phyloP scores from a whole-genome alignment of 92 coral and sea anemone genomes.

The Bergia puertoricense region DNA sequence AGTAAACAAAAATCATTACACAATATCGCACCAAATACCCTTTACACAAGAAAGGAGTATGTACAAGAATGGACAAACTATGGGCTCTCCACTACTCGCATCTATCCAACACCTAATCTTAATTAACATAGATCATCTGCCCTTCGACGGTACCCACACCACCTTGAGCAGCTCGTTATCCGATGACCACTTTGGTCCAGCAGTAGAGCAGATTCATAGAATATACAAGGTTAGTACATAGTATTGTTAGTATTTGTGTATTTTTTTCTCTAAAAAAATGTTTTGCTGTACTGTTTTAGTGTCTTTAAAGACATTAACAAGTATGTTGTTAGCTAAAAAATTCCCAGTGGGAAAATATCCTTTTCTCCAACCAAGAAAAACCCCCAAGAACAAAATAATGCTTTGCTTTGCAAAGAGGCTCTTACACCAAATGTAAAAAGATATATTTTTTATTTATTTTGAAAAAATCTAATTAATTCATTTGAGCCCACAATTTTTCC shows the following conservation, averaged over 20 bases:
- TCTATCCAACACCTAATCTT: slow-evolving; percentile 7
- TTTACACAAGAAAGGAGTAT: slow-evolving; percentile 43
- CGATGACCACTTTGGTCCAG: slow-evolving; percentile 44
- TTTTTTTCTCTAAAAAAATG: slow-evolving; percentile 21
- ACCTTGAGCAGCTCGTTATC: neutral
- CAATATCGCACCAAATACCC: slow-evolving; percentile 44
- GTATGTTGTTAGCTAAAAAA: slow-evolving; percentile 22
- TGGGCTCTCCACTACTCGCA: slow-evolving; percentile 22
- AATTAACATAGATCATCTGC: slow-evolving; percentile 25
- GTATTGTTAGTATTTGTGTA: slow-evolving; percentile 36
- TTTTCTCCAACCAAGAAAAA: slow-evolving; percentile 32
- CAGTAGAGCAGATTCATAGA: slow-evolving; percentile 40
- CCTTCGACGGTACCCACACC: neutral
- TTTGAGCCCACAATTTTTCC: slow-evolving; percentile 42
- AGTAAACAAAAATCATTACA: slow-evolving; percentile 29
- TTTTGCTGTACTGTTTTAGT: slow-evolving; percentile 16
- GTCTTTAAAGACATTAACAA: slow-evolving; percentile 29
- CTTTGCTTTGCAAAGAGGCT: slow-evolving; percentile 51
- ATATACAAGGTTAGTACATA: slow-evolving; percentile 46
- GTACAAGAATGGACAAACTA: slow-evolving; percentile 31
- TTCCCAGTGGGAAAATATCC: slow-evolving; percentile 42
- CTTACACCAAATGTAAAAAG: slow-evolving; percentile 27
- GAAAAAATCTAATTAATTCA: neutral
- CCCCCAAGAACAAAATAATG: slow-evolving; percentile 30
- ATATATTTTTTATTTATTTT: neutral